Base-by-base conservation (phyloP, 2,888 invertebrate genomes). In the Eledone cirrhosa region DNA sequence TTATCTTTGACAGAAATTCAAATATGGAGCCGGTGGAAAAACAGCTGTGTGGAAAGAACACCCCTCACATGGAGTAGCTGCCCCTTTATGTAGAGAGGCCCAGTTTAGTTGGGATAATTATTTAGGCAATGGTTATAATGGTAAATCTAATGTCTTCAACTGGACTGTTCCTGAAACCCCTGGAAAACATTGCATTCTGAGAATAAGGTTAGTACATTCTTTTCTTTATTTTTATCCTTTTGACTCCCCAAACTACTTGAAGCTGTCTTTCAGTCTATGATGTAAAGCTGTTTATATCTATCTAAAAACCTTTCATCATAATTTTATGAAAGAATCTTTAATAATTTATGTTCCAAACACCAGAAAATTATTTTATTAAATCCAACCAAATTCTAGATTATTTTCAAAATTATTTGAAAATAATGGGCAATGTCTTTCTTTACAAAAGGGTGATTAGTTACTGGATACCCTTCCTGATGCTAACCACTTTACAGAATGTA, bases 81-180 rank as follows among this genome's bases (percentile, higher is more conserved):
- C 88, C 27, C 91, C 91, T 16, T 87, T 85, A n/a, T 91, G 91
- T 81, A 79, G 86, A n/a, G 90, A 90, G 83, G 87, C 89, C 0
- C 87, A 89, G 80, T 89, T 85, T 78, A 86, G 88, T 13, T 80
- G 90, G 65, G 91, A 90, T 82, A 91, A 91, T 84, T 89, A 91
- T 83, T 88, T 90, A 48, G 91, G 91, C 77, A 90, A 90, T 79
- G 88, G 87, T 7, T 33, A 86, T 0, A 88, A 87, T 78, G 90
- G 90, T n/a, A 83, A 88, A 48, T 86, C 90, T 2, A 85, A 84
- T 67, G 80, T 85, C 78, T 90, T 84, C 81, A 90, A 90, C 85
- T 90, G 90, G 90, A 91, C 90, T 7, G 63, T 91, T 4, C 90
- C 91, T 8, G 85, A 88, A 63, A 80, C 86, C 2, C 82, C 84